A percentile compares a stretch with the other conserved stretches of the same genome.
Conservation (phyloP, 2,113 vertebrate species). For the Chinchilla lanigera region DNA sequence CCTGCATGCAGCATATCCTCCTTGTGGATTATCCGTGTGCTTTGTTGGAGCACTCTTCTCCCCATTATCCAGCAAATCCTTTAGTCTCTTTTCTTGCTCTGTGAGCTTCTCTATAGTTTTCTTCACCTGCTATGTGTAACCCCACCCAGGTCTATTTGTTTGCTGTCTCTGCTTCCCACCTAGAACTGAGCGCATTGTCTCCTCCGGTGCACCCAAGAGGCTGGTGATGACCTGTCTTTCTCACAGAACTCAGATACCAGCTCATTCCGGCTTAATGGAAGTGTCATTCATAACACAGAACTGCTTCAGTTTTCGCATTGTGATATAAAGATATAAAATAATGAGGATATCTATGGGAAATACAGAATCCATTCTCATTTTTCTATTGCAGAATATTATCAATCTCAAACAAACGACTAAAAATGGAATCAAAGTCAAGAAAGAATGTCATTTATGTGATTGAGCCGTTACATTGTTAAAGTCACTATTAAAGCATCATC, state of each 20-base stretch:
- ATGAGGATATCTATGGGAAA: background rate
- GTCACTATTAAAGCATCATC: conserved; percentile 36
- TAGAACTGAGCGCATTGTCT: background rate
- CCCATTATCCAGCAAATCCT: background rate
- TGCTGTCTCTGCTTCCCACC: background rate
- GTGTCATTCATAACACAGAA: background rate
- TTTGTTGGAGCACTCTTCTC: conserved; percentile 43
- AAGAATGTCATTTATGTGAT: conserved; percentile 15
- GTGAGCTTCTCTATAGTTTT: conserved; percentile 39
- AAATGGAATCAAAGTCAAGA: conserved; percentile 47
- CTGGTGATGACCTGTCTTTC: background rate
- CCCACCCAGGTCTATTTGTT: background rate
- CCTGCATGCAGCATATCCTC: background rate
- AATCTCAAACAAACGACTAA: conserved; percentile 16
- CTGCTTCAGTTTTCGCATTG: background rate
- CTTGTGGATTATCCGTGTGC: conserved; percentile 25
- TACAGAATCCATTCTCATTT: background rate
- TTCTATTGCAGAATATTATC: background rate
- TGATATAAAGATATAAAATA: conserved; percentile 41
- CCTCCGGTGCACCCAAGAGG: background rate
- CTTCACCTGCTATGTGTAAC: background rate
- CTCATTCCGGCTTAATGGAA: background rate
- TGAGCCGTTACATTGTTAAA: background rate
- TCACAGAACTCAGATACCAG: background rate
- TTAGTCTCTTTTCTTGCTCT: background rate